Evolutionary conservation across 1,140 invertebrate genomes (phyloP).

Genomic region (Drosophila bocki): DNA sequence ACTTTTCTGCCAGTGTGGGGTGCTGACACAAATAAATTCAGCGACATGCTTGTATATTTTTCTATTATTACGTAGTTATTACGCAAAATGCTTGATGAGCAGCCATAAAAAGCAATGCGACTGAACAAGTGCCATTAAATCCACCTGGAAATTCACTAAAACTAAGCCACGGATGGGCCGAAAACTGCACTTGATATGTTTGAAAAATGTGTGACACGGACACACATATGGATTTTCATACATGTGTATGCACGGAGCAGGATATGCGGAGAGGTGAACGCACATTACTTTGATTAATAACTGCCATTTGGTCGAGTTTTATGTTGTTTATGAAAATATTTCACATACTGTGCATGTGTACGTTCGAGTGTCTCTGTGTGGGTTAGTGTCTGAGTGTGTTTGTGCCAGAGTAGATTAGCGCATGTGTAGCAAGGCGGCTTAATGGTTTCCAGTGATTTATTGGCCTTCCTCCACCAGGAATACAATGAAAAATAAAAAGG

Average conservation of each 20-base stretch:
- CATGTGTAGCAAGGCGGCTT: conserved; percentile 73
- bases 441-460: conserved; percentile 76
- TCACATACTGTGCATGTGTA: conserved; percentile 51
- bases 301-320: conserved; percentile 82
- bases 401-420: conserved; percentile 73
- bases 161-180: conserved; percentile 53
- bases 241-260: conserved; percentile 9
- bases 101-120: conserved; percentile 54
- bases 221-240: conserved; percentile 25
- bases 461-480: conserved; percentile 41
- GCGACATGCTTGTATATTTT: conserved; percentile 44
- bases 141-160: conserved; percentile 73
- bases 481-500: conserved; percentile 25
- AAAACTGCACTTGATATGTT: conserved; percentile 73
- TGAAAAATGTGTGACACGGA: conserved; percentile 64
- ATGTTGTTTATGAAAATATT: conserved; percentile 84
- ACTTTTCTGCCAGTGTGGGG: conserved; percentile 31
- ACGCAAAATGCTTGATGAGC: conserved; percentile 56
- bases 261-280: conserved; percentile 39
- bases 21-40: conserved; percentile 37
- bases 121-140: conserved; percentile 71
- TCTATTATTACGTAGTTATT: conserved; percentile 62
- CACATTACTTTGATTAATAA: conserved; percentile 84
- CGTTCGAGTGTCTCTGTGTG: conserved; percentile 27
- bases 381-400: conserved; percentile 14